Conservation (phyloP, 2,888 invertebrate species). For the Antitype chi region DNA sequence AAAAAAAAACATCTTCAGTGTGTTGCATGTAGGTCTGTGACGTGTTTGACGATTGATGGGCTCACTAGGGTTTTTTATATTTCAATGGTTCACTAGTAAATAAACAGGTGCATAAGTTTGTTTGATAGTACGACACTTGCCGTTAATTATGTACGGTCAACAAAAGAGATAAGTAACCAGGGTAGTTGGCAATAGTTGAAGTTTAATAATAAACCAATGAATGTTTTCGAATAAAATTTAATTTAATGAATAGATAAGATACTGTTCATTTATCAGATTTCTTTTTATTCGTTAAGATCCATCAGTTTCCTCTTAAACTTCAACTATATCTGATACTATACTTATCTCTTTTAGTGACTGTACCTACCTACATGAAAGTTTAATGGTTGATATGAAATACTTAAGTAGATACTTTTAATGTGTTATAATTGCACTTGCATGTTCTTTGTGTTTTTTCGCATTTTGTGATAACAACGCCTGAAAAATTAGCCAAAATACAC, state of each 20-base stretch:
- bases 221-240: no score
- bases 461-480: neutral
- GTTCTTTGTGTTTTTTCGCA: neutral
- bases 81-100: neutral
- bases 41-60: slow-evolving; percentile 5
- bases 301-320: no score
- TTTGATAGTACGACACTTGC: neutral
- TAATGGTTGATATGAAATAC: neutral
- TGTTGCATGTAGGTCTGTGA: slow-evolving; percentile 30
- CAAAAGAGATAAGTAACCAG: no score
- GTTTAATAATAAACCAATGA: no score
- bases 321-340: no score
- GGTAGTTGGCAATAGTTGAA: no score
- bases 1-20: neutral
- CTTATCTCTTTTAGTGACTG: no score
- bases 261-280: no score
- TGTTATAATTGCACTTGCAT: slow-evolving; percentile 17
- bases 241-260: no score
- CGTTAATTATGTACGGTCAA: neutral
- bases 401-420: neutral
- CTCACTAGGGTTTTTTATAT: neutral
- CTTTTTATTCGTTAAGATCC: no score
- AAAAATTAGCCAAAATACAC: neutral
- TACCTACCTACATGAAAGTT: neutral
- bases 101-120: neutral